A percentile compares a stretch with the other conserved stretches of the same genome.
Evolutionary conservation across 1,140 invertebrate species (phyloP).

Genomic region (Conopomorpha cramerella): DNA sequence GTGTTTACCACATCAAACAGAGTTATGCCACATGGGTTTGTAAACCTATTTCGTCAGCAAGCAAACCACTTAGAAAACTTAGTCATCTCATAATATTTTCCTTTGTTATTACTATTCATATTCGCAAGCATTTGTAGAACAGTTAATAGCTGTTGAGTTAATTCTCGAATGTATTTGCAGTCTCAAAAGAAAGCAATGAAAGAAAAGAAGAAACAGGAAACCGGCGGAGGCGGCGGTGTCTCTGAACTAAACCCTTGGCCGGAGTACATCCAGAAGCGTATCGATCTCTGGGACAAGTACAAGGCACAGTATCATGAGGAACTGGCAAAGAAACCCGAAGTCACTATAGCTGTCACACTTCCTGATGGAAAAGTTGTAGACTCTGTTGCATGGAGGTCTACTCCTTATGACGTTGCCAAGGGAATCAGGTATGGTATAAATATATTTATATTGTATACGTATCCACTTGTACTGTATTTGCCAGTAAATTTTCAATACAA

Average conservation of each 20-base stretch:
- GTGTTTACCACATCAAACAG: constrained; percentile 51
- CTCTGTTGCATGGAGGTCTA: constrained; percentile 89
- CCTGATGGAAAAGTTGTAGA: constrained; percentile 87
- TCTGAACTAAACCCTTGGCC: constrained; percentile 80
- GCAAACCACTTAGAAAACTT: neutral
- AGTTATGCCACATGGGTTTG: constrained; percentile 63
- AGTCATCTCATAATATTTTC: no score
- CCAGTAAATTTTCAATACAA: no score
- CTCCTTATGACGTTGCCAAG: constrained; percentile 91
- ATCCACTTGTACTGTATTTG: no score
- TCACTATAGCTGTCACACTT: constrained; percentile 80
- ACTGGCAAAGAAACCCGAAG: constrained; percentile 72
- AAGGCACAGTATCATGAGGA: constrained; percentile 80
- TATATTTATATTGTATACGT: no score
- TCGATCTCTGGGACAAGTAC: constrained; percentile 84
- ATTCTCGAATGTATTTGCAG: constrained; percentile 19
- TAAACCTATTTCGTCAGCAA: constrained; percentile 47
- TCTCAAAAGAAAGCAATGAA: constrained; percentile 64
- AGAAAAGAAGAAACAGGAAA: constrained; percentile 61
- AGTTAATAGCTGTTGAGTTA: no score
- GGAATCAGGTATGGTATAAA: constrained; percentile 90
- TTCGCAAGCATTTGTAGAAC: no score
- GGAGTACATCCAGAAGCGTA: constrained; percentile 76
- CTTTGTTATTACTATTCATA: no score
- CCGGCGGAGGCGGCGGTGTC: constrained; percentile 27